Percentiles rank a stretch among this genome's conserved stretches.
Conservation (phyloP, 2,797 vertebrate species). For the Prionace glauca region DNA sequence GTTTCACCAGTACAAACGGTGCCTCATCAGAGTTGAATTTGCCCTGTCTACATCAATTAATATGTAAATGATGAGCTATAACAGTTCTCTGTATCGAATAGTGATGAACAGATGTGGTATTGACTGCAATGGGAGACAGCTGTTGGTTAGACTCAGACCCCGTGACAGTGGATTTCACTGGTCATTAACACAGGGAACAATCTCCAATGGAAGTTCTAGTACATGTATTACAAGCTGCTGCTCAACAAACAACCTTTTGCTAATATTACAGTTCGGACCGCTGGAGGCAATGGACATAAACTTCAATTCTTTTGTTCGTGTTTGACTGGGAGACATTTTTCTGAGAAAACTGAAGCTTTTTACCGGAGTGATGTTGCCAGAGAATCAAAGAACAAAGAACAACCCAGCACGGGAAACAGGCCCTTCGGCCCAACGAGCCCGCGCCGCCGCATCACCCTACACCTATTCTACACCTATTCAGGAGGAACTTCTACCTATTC, state of each 20-base stretch:
- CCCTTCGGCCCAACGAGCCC: no score
- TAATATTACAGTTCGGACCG: not conserved
- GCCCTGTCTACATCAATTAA: not conserved
- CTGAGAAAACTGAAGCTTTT: not conserved
- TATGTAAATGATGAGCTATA: not conserved
- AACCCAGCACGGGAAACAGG: no score
- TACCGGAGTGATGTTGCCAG: not conserved
- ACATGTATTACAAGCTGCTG: not conserved
- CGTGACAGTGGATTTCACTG: not conserved
- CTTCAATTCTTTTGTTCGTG: not conserved
- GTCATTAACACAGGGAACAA: not conserved
- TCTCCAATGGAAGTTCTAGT: not conserved
- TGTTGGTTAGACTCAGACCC: not conserved
- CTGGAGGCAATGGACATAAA: not conserved
- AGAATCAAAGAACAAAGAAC: no score
- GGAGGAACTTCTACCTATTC: no score
- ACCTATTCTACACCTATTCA: no score
- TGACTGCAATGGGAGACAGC: not conserved
- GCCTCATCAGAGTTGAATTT: not conserved
- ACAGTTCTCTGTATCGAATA: not conserved
- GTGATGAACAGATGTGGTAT: not conserved
- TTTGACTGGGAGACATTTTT: not conserved
- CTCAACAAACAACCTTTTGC: not conserved
- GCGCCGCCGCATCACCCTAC: no score
- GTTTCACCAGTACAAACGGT: not conserved